phyloP scores from a whole-genome alignment of 2,113 vertebrate genomes.

The Pterocles gutturalis region DNA sequence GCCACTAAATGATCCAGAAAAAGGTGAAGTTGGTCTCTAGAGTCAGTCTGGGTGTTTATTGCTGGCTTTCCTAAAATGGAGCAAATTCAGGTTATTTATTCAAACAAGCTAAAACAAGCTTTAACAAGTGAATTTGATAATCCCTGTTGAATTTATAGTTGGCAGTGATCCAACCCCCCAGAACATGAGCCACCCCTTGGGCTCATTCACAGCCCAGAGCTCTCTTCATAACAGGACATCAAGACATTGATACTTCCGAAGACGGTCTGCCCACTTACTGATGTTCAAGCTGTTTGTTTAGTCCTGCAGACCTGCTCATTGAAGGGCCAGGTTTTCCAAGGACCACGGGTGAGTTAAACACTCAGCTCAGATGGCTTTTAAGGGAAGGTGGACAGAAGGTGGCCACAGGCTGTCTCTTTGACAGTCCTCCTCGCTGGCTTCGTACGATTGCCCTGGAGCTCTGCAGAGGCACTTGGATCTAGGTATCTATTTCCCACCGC shows the following conservation, averaged over 20 bases:
- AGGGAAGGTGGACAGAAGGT: background rate
- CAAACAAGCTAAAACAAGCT: background rate
- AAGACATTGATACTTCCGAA: background rate
- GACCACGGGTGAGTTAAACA: rapidly evolving
- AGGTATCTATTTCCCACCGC: background rate
- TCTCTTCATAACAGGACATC: background rate
- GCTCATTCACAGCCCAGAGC: background rate
- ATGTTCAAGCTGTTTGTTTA: background rate
- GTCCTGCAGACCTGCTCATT: background rate
- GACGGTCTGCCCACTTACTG: background rate
- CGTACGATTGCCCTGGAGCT: background rate
- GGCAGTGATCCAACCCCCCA: background rate
- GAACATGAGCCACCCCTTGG: rapidly evolving
- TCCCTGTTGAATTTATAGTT: background rate
- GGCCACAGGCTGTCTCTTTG: background rate
- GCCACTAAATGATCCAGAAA: background rate
- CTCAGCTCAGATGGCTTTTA: background rate
- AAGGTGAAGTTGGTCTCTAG: background rate
- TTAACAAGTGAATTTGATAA: background rate
- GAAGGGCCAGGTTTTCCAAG: background rate
- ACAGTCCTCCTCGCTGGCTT: background rate
- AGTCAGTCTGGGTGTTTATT: background rate
- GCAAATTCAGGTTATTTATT: background rate
- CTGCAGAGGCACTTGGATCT: background rate
- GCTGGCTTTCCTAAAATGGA: background rate